Evolutionary conservation across 2,113 vertebrate genomes (phyloP).

Genomic region (Rhynchopsitta pachyrhyncha): DNA sequence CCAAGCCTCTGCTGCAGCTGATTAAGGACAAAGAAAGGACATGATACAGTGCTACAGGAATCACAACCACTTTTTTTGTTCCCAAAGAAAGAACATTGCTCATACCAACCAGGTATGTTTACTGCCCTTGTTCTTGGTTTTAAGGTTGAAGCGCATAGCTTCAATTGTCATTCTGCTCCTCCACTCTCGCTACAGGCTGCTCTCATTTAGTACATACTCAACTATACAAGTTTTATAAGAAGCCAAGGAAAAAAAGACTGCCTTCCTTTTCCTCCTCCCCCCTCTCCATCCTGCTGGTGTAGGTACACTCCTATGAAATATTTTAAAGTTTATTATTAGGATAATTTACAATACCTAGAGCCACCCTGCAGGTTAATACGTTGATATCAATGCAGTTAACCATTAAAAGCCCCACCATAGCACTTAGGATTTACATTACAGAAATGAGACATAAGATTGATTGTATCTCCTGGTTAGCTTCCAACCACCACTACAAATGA

Average conservation of each 20-base stretch:
- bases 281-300: background rate
- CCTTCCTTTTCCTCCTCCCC: background rate
- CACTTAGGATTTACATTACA: background rate
- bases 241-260: background rate
- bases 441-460: background rate
- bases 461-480: background rate
- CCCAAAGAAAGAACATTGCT: constrained; percentile 12
- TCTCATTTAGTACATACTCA: constrained; percentile 36
- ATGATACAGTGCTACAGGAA: background rate
- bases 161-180: constrained; percentile 11
- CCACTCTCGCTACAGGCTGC: background rate
- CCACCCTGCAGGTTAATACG: background rate
- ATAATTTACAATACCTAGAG: constrained; percentile 3
- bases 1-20: constrained; percentile 33
- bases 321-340: background rate
- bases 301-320: background rate
- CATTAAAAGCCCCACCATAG: background rate
- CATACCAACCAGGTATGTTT: constrained; percentile 23
- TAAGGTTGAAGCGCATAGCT: background rate
- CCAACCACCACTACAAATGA: background rate
- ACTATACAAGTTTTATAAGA: constrained; percentile 10
- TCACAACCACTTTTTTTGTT: background rate
- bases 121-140: background rate
- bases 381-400: background rate
- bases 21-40: constrained; percentile 28